Evolutionary conservation across 2,113 vertebrate genomes (phyloP).

Genomic region (Castor canadensis): DNA sequence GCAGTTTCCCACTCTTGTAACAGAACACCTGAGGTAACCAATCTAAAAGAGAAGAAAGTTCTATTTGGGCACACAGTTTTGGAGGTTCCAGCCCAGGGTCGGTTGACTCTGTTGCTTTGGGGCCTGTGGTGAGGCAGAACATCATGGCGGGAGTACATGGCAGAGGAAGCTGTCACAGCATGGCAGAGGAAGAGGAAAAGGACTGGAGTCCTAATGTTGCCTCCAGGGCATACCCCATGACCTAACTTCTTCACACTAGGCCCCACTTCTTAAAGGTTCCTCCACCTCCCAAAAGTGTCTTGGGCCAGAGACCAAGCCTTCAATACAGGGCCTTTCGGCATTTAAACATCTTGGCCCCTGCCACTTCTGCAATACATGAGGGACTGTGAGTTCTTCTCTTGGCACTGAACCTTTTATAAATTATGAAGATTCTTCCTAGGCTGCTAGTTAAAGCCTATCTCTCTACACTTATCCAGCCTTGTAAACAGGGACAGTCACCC

Average conservation of each 20-base stretch:
- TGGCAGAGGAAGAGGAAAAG: not conserved
- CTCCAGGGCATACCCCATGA: not conserved
- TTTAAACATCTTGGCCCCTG: not conserved
- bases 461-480: not conserved
- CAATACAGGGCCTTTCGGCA: not conserved
- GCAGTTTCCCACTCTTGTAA: not conserved
- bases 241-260: not conserved
- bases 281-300: not conserved
- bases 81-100: not conserved
- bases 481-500: not conserved
- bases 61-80: not conserved
- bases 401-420: not conserved
- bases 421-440: not conserved
- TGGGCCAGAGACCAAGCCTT: not conserved
- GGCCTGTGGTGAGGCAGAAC: not conserved
- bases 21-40: not conserved
- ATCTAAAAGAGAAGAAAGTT: not conserved
- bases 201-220: no score
- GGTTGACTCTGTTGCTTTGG: not conserved
- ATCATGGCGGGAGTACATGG: not conserved
- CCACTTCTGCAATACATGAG: not conserved
- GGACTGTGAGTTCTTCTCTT: not conserved
- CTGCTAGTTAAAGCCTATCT: not conserved
- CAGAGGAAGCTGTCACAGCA: not conserved
- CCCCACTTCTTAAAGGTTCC: not conserved